Percentiles rank a stretch among this genome's conserved stretches.
These are phyloP conservation scores for Alloscopus bannaensis DNA, from an alignment of 2,888 invertebrate species.

Conservation along the genomic window DNA sequence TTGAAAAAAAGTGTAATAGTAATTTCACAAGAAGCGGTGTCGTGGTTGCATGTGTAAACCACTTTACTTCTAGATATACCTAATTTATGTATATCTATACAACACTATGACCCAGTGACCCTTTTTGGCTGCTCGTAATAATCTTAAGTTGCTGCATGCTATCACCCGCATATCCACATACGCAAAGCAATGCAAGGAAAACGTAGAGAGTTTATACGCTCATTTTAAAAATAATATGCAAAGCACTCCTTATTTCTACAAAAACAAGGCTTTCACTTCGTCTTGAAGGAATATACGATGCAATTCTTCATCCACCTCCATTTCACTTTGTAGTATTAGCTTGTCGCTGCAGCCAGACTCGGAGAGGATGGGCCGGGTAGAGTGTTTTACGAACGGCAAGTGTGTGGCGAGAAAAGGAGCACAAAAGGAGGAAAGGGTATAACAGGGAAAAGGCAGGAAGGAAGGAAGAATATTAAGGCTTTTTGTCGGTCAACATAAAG, in stretches of 20 bases:
- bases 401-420: neutral
- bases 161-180: neutral
- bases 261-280: conserved; percentile 2
- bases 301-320: conserved; percentile 17
- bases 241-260: neutral
- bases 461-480: conserved; percentile 44
- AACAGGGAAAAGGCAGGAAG: conserved; percentile 47
- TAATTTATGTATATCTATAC: no score
- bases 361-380: neutral
- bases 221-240: conserved; percentile 18
- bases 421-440: neutral
- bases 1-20: neutral
- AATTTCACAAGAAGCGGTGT: neutral
- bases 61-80: no score
- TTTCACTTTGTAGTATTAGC: neutral
- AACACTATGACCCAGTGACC: conserved; percentile 36
- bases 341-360: neutral
- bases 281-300: neutral
- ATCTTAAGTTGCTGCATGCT: neutral
- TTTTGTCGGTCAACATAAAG: conserved; percentile 26
- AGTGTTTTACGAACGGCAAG: neutral
- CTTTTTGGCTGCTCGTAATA: conserved; percentile 12
- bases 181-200: neutral
- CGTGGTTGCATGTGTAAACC: neutral
- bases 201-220: neutral